Evolutionary conservation across 2,797 vertebrate genomes (phyloP).

Genomic region (Champsocephalus esox): DNA sequence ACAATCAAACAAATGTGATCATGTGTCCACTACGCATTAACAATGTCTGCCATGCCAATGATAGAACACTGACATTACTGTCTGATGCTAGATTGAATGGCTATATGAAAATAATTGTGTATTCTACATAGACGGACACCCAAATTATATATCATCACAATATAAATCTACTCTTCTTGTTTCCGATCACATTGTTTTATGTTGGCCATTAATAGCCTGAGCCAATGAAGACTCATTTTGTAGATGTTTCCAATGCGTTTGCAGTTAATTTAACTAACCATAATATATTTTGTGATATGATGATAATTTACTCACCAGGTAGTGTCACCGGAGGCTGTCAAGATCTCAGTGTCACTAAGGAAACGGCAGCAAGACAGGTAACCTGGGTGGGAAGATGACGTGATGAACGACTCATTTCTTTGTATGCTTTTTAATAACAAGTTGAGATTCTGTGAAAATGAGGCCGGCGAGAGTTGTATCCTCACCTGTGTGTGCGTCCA

Average conservation of each 20-base stretch:
- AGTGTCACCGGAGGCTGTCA: constrained; percentile 93
- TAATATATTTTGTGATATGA: too few species aligned
- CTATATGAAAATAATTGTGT: neutral
- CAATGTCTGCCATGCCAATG: neutral
- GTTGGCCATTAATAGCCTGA: neutral
- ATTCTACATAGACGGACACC: neutral
- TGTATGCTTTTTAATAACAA: neutral
- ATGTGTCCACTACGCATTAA: neutral
- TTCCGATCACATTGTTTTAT: neutral
- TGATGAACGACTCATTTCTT: neutral
- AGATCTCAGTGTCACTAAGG: constrained; percentile 89
- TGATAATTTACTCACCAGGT: constrained; percentile 86
- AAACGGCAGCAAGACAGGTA: constrained; percentile 92
- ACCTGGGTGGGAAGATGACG: constrained; percentile 68
- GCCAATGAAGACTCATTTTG: neutral
- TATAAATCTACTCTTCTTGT: too few species aligned
- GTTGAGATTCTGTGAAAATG: neutral
- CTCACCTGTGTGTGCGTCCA: constrained; percentile 91
- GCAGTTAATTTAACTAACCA: neutral
- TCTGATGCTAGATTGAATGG: neutral
- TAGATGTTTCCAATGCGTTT: neutral
- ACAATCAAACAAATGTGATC: too few species aligned
- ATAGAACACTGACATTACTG: neutral
- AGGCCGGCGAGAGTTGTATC: fast-evolving
- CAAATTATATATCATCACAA: neutral